phyloP scores from a whole-genome alignment of 2,888 invertebrate species.

The Platycnemis pennipes region DNA sequence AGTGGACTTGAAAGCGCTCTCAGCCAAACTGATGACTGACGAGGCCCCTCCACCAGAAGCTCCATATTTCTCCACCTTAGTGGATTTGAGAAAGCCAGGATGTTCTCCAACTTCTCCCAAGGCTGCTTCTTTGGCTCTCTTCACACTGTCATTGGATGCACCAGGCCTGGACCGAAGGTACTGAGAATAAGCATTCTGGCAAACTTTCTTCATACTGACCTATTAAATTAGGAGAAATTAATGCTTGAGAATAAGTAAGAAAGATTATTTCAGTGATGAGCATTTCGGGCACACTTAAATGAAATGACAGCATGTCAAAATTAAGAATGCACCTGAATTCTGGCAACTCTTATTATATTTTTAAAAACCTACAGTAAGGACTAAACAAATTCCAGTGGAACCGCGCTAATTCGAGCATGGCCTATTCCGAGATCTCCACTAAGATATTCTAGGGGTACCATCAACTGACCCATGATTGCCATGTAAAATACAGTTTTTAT shows the following conservation, averaged over 20 bases:
- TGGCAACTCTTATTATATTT: too few relatives aligned
- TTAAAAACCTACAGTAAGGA: too few relatives aligned
- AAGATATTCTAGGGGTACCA: too few relatives aligned
- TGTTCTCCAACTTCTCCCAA: conserved; percentile 83
- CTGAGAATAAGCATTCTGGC: conserved; percentile 94
- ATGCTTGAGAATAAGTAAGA: too few relatives aligned
- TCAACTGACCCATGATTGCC: too few relatives aligned
- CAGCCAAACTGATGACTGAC: background rate
- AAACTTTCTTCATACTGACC: conserved; percentile 86
- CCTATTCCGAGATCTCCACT: too few relatives aligned
- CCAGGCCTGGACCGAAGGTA: conserved; percentile 93
- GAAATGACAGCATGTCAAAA: conserved; percentile 19
- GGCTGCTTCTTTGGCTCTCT: conserved; percentile 88
- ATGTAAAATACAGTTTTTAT: too few relatives aligned
- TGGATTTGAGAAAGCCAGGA: conserved; percentile 82
- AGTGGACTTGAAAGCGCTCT: conserved; percentile 76
- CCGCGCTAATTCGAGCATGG: too few relatives aligned
- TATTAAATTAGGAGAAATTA: conserved; percentile 76
- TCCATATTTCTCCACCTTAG: conserved; percentile 77
- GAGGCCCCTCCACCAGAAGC: background rate
- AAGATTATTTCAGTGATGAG: background rate
- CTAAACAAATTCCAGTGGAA: too few relatives aligned
- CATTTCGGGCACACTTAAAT: background rate
- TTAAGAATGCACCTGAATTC: background rate
- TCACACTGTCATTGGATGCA: conserved; percentile 94